Evolutionary conservation across 2,888 invertebrate genomes (phyloP).

Genomic region (Augiades crinisus): DNA sequence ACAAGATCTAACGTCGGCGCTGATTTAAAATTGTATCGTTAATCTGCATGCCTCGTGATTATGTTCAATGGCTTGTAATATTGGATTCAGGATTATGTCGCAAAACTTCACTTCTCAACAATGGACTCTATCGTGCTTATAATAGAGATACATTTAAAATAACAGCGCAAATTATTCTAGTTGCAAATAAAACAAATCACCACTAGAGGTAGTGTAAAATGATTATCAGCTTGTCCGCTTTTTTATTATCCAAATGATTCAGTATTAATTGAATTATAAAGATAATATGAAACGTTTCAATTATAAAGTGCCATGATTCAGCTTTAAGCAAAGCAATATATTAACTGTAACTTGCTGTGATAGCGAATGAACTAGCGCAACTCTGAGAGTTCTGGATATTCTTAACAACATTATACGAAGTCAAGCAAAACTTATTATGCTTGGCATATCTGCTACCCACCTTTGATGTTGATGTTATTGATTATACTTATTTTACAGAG

Average conservation of each 20-base stretch:
- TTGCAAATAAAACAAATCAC: neutral
- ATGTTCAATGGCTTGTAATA: constrained; percentile 24
- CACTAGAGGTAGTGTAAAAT: constrained; percentile 2
- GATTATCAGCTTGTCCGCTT: constrained; percentile 17
- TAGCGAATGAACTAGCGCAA: too few relatives aligned
- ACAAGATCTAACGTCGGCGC: constrained; percentile 22
- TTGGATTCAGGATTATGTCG: constrained; percentile 18
- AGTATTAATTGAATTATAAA: neutral
- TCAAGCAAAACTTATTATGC: too few relatives aligned
- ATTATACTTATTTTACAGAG: too few relatives aligned
- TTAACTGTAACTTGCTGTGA: too few relatives aligned
- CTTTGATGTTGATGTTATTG: too few relatives aligned
- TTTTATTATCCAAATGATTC: constrained; percentile 3
- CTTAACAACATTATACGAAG: too few relatives aligned
- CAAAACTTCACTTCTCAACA: neutral
- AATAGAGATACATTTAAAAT: too few relatives aligned
- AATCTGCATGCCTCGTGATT: constrained; percentile 21
- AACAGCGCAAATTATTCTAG: neutral
- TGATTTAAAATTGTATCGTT: constrained; percentile 24
- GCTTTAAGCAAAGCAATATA: too few relatives aligned
- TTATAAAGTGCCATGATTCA: too few relatives aligned
- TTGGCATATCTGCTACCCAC: too few relatives aligned
- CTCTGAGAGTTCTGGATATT: too few relatives aligned
- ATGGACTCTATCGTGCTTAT: neutral
- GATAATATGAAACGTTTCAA: too few relatives aligned